phyloP scores from a whole-genome alignment of 2,797 vertebrate species.

The Chanos chanos region DNA sequence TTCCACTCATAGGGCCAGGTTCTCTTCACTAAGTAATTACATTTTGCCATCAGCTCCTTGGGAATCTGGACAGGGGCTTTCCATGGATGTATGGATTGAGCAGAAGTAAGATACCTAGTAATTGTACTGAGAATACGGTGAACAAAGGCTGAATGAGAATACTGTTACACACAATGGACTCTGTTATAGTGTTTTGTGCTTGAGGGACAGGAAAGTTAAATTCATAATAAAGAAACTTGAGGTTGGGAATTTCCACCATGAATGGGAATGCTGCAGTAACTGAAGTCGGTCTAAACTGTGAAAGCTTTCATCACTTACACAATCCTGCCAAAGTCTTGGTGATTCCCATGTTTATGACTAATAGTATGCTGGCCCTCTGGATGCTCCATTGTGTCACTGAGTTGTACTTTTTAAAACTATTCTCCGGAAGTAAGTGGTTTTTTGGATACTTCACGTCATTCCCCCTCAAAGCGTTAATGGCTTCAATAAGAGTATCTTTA shows the following conservation, averaged over 20 bases:
- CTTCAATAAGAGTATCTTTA: too few species aligned
- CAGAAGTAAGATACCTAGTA: background rate
- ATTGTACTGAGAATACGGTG: too few species aligned
- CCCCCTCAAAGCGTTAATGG: too few species aligned
- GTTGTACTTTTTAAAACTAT: too few species aligned
- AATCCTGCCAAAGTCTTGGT: background rate
- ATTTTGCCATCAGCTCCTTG: background rate
- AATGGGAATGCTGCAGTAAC: constrained; percentile 22
- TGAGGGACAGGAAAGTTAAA: constrained; percentile 14
- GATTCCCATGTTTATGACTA: background rate
- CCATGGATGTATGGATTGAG: background rate
- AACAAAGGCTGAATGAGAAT: too few species aligned
- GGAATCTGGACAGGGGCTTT: background rate
- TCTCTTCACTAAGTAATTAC: constrained; percentile 1
- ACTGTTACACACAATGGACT: background rate
- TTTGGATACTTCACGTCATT: too few species aligned
- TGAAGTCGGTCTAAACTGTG: constrained; percentile 19
- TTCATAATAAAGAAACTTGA: constrained; percentile 14
- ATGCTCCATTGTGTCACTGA: too few species aligned
- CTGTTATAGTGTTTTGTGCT: constrained; percentile 23
- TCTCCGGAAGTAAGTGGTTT: too few species aligned
- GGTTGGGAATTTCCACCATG: constrained; percentile 39
- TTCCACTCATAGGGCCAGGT: too few species aligned
- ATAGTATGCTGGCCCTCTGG: too few species aligned
- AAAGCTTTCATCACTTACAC: constrained; percentile 20